Base-by-base conservation (phyloP, 1,140 invertebrate species). In the Drosophila arawakana region DNA sequence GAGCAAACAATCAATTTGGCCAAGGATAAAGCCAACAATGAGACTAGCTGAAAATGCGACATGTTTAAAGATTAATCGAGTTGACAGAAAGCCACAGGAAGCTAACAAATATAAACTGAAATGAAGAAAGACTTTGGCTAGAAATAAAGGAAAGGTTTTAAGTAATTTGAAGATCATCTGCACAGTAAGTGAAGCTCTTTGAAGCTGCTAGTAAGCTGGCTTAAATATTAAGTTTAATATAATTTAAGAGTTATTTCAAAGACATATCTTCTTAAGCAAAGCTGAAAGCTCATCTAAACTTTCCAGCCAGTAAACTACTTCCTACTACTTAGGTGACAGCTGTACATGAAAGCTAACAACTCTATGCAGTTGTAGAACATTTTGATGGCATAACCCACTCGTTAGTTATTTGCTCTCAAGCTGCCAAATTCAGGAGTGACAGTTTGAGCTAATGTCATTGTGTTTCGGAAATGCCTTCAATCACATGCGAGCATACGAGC, bases 361-460 rank as follows among this genome's bases (percentile, higher is more conserved):
- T 10, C 39, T 1, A 2, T 43, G 4, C 9, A 43, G 10, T 7
- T 43, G n/a, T n/a, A 13, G n/a, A 0, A 43, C 41, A 43, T n/a
- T 18, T 35, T 54, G 30, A 54, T 37, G n/a, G 11, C 4, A 5
- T 43, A 43, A 54, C 34, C n/a, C n/a, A 3, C 50, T 54, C 50
- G 50, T 54, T 52, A 52, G 25, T n/a, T 34, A 8, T 18, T 2
- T n/a, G 21, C 21, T 30, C 5, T 11, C 11, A 4, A 30, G 21
- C 9, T 34, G 66, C 50, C 60, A 65, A 30, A 25, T 35, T 34
- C 30, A 18, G 10, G 10, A 49, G 44, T 61, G 43, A 47, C 34
- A 39, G 30, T 37, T 57, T 58, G 52, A 66, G 62, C 61, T 50
- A 72, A 66, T 72, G 69, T 66, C 69, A 72, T 71, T 71, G 43